Base-by-base conservation (phyloP, 2,888 invertebrate species). In the Meganola albula region DNA sequence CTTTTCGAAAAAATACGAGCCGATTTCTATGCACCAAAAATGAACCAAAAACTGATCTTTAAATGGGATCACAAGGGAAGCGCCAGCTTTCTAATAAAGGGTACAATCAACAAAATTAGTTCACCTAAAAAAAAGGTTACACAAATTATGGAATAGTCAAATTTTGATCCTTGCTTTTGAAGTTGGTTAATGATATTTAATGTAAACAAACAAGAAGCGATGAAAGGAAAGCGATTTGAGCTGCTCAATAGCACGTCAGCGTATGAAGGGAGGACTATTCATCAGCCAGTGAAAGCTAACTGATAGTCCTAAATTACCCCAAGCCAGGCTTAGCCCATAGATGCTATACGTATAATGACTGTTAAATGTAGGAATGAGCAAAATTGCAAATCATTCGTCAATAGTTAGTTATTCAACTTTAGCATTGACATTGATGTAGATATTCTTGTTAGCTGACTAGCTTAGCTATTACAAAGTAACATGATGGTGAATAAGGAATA, bases 141-240 rank as follows among this genome's bases (percentile, higher is more conserved):
- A n/a, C n/a, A n/a, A n/a, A n/a, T n/a, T n/a, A n/a, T n/a, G n/a
- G n/a, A n/a, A n/a, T n/a, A 58, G 59, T 63, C 61, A 20, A 20
- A 20, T n/a, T 23, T 10, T 9, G 10, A 9, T 4, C 10, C 10
- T n/a, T n/a, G n/a, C n/a, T n/a, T n/a, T n/a, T n/a, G n/a, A n/a
- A n/a, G n/a, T n/a, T n/a, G n/a, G n/a, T n/a, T 44, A 45, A 53
- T 48, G 58, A 61, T 63, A 65, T 65, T 69, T 64, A 63, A 53
- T 63, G 65, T 70, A 72, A 75, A 77, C 72, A 70, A 65, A 63
- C 59, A 58, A 63, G 61, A 63, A n/a, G 63, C 69, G 67, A 64
- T 72, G 75, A 77, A 79, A 76, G 63, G 63, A 70, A 74, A 76
- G 73, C 67, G 66, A 73, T 78, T 69, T 72, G 69, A 70, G 63